These are phyloP conservation scores for Lasioglossum calceatum DNA, from an alignment of 2,888 invertebrate species.

Conservation along the genomic window DNA sequence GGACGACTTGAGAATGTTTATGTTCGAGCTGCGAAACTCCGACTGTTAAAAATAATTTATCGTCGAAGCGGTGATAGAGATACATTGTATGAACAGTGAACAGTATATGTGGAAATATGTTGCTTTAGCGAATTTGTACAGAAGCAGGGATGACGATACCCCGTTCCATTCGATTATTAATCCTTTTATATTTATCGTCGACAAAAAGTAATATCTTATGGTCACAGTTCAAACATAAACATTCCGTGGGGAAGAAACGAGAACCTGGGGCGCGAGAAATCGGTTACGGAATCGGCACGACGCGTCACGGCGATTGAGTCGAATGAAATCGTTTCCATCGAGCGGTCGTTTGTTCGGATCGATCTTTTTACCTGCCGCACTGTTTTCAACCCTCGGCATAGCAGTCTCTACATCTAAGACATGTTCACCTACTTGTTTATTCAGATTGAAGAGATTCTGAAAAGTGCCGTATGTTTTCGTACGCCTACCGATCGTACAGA, in stretches of 20 bases:
- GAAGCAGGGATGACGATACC: too few relatives aligned
- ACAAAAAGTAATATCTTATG: background rate
- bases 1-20: background rate
- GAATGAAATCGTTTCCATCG: conserved; percentile 20
- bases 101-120: background rate
- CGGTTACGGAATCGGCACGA: background rate
- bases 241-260: background rate
- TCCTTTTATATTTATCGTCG: background rate
- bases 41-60: background rate
- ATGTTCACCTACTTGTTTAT: background rate
- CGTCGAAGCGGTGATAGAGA: background rate
- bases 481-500: background rate
- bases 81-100: background rate
- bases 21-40: background rate
- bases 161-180: background rate
- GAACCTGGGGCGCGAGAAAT: background rate
- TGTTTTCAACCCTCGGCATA: background rate
- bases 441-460: background rate
- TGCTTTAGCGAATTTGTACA: background rate
- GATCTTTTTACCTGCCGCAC: background rate
- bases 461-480: too few relatives aligned
- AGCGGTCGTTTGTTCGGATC: conserved; percentile 25
- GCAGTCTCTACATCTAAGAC: too few relatives aligned
- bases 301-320: conserved; percentile 9
- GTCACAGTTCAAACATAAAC: background rate